A percentile compares a stretch with the other conserved stretches of the same genome.
Conservation (phyloP, 1,140 invertebrate genomes). For the Nixonia krombeini region DNA sequence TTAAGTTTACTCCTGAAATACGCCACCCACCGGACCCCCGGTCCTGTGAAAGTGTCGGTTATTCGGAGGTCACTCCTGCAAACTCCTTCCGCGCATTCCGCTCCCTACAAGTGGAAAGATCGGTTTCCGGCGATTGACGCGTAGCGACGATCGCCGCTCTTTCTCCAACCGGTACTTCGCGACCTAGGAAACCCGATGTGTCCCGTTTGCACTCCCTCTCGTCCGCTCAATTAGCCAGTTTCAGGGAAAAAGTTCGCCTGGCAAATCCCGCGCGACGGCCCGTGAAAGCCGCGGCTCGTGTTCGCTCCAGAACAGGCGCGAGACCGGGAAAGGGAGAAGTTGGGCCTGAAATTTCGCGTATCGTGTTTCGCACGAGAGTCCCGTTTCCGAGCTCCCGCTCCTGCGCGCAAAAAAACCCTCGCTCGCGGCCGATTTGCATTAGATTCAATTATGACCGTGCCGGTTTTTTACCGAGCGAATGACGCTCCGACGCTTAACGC, state of each 20-base stretch:
- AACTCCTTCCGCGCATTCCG: no score
- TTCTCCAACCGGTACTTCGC: no score
- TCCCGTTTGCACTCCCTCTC: constrained; percentile 45
- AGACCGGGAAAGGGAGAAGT: constrained; percentile 14
- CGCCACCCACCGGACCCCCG: constrained; percentile 47
- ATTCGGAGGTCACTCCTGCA: no score
- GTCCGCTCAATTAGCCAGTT: constrained; percentile 67
- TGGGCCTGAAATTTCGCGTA: constrained; percentile 50
- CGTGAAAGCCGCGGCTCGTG: constrained; percentile 64
- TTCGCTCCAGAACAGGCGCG: constrained; percentile 41
- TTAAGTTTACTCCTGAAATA: constrained; percentile 68
- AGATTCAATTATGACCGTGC: no score
- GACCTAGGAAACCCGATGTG: constrained; percentile 16
- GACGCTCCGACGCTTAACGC: no score
- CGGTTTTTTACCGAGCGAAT: no score
- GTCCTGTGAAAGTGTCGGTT: constrained; percentile 25
- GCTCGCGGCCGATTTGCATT: no score
- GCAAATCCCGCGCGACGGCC: constrained; percentile 68
- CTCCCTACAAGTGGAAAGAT: no score
- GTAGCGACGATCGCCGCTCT: no score
- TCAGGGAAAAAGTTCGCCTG: constrained; percentile 60
- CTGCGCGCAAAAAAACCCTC: constrained; percentile 1
- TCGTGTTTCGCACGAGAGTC: constrained; percentile 66
- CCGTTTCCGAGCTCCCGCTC: constrained; percentile 41
- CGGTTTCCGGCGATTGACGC: no score